phyloP scores from a whole-genome alignment of 2,113 vertebrate genomes.

The Siniperca knerii region DNA sequence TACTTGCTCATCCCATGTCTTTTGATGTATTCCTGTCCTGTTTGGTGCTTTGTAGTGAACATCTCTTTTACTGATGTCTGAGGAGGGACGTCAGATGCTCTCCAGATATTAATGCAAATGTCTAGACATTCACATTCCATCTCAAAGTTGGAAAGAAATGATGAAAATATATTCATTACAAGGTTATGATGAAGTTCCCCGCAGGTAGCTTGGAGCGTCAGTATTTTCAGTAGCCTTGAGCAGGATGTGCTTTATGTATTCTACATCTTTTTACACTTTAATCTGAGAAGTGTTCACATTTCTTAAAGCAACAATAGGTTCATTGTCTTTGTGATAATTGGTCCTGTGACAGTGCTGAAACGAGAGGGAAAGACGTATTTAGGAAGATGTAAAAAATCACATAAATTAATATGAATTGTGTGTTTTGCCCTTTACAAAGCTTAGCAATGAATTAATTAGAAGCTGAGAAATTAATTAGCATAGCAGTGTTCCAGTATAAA shows the following conservation, averaged over 20 bases:
- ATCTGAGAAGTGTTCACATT: conserved; percentile 70
- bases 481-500: conserved; percentile 17
- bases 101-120: conserved; percentile 66
- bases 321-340: conserved; percentile 73
- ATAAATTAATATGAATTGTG: background rate
- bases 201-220: conserved; percentile 67
- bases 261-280: conserved; percentile 78
- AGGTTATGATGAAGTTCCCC: conserved; percentile 76
- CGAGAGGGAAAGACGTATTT: conserved; percentile 22
- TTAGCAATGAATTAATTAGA: conserved; percentile 3
- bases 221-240: conserved; percentile 68
- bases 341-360: conserved; percentile 74
- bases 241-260: conserved; percentile 72
- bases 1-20: conserved; percentile 39
- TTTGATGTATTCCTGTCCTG: conserved; percentile 54
- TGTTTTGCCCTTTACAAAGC: conserved; percentile 22
- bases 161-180: conserved; percentile 76
- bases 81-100: conserved; percentile 40
- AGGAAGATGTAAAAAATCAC: conserved; percentile 11
- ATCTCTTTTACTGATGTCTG: conserved; percentile 52
- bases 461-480: conserved; percentile 31
- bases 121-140: conserved; percentile 62
- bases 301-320: conserved; percentile 70
- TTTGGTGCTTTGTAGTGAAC: conserved; percentile 42
- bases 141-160: conserved; percentile 64